A percentile compares a stretch with the other conserved stretches of the same genome.
Conservation (phyloP, 2,113 vertebrate species). For the Anoplopoma fimbria region DNA sequence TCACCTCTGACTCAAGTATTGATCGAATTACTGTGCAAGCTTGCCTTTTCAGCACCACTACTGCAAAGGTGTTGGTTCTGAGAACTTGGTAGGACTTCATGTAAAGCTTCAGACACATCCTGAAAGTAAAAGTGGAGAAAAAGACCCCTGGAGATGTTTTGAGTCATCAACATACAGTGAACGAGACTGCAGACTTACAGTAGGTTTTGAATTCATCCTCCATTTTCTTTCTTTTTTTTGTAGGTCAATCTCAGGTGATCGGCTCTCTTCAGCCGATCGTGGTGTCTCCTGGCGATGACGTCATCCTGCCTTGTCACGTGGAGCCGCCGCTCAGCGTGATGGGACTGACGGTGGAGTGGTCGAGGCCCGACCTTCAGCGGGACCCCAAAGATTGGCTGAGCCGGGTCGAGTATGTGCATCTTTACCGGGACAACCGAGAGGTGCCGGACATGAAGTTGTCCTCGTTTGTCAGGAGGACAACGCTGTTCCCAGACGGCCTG, state of each 20-base stretch:
- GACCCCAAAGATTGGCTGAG: neutral
- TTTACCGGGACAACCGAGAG: neutral
- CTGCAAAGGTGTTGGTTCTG: neutral
- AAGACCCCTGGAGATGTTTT: neutral
- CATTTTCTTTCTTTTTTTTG: no score
- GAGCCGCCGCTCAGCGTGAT: rapidly evolving
- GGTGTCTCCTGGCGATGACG: rapidly evolving
- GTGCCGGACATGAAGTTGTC: constrained; percentile 7
- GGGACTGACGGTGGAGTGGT: constrained; percentile 35
- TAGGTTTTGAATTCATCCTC: neutral
- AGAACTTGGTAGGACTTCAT: neutral
- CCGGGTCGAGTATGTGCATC: constrained; percentile 12
- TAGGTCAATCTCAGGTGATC: constrained; percentile 18
- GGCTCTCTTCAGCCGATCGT: neutral
- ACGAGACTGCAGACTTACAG: neutral
- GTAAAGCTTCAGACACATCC: no score
- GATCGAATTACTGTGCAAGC: neutral
- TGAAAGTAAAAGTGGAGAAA: no score
- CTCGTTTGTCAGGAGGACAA: constrained; percentile 12
- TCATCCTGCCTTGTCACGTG: constrained; percentile 37
- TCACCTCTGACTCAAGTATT: neutral
- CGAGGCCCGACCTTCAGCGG: neutral
- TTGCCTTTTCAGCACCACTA: neutral
- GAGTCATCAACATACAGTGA: no score
- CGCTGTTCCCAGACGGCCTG: neutral